phyloP scores from a whole-genome alignment of 2,113 vertebrate genomes.

The Apteryx owenii region DNA sequence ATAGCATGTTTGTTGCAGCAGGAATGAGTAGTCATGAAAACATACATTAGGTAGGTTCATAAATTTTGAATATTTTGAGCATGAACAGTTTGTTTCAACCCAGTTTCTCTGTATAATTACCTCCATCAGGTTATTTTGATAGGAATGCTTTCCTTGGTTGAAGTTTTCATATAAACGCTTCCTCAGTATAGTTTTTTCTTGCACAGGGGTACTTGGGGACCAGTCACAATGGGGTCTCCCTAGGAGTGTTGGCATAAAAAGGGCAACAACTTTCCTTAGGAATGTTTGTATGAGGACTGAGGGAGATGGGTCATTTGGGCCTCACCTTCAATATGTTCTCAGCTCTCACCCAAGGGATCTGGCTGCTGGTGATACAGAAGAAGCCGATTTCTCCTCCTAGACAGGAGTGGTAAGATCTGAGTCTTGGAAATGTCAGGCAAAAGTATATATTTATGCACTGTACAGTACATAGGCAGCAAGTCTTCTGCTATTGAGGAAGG shows the following conservation, averaged over 20 bases:
- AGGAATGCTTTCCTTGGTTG: neutral
- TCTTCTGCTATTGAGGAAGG: neutral
- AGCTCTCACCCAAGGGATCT: neutral
- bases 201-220: neutral
- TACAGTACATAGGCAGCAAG: neutral
- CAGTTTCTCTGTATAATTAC: neutral
- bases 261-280: neutral
- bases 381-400: neutral
- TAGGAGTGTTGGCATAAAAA: neutral
- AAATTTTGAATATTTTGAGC: neutral
- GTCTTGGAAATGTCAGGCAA: neutral
- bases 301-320: fast-evolving
- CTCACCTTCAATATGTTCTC: neutral
- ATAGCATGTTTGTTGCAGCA: neutral
- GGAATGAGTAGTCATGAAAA: neutral
- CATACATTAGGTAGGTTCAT: neutral
- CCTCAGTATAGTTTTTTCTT: neutral
- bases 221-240: neutral
- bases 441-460: neutral
- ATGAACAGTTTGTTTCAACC: neutral
- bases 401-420: neutral
- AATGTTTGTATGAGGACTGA: neutral
- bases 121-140: neutral
- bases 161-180: neutral
- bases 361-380: neutral